Evolutionary conservation across 2,797 vertebrate genomes (phyloP).

Genomic region (Ataeniobius toweri): DNA sequence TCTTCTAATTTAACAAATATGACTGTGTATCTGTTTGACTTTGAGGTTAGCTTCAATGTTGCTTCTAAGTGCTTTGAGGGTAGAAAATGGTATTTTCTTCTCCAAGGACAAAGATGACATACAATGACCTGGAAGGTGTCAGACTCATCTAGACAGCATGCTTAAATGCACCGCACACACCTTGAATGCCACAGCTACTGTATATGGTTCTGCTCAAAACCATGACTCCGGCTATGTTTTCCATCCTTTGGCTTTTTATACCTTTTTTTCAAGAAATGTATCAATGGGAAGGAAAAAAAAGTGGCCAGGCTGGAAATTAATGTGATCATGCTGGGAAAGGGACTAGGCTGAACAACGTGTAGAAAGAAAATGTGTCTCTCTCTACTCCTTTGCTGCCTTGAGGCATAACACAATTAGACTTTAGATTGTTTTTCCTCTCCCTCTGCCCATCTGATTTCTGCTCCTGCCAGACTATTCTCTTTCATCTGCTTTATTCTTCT

Average conservation of each 20-base stretch:
- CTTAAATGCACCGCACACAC: conserved; percentile 47
- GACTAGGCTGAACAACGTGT: conserved; percentile 54
- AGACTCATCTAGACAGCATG: conserved; percentile 58
- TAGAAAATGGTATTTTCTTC: conserved; percentile 64
- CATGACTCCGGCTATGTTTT: conserved; percentile 29
- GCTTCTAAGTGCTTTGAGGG: conserved; percentile 25
- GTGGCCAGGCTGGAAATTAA: conserved; percentile 58
- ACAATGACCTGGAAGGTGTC: conserved; percentile 58
- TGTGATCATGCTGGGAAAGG: conserved; percentile 51
- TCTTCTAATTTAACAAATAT: background rate
- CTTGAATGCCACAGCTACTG: conserved; percentile 53
- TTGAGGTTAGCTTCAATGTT: background rate
- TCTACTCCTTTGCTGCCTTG: conserved; percentile 52
- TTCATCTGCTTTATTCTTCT: conserved; percentile 75
- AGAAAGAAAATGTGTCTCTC: conserved; percentile 61
- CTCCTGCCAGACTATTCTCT: conserved; percentile 66
- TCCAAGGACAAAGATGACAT: conserved; percentile 71
- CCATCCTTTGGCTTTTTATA: conserved; percentile 48
- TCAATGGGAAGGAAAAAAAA: conserved; percentile 21
- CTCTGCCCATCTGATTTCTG: conserved; percentile 74
- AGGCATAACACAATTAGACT: conserved; percentile 75
- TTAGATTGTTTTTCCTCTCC: conserved; percentile 67
- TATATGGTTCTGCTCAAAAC: conserved; percentile 35
- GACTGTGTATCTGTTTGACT: background rate
- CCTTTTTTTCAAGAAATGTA: conserved; percentile 51